These are phyloP conservation scores for Odontothrips loti DNA, from an alignment of 2,888 invertebrate genomes.

Conservation along the genomic window DNA sequence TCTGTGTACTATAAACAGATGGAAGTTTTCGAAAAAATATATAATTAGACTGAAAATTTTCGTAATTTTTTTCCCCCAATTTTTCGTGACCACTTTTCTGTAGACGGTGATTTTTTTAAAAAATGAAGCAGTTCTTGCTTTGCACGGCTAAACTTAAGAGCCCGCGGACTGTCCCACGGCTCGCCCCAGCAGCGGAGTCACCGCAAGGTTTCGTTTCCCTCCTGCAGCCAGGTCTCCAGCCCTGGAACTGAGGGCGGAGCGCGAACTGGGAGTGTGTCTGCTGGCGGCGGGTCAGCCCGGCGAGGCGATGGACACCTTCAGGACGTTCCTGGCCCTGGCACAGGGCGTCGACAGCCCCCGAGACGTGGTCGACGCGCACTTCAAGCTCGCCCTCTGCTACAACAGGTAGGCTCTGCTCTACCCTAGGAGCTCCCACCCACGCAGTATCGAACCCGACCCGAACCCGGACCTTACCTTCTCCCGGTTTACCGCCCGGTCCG, in stretches of 20 bases:
- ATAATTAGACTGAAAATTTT: too few relatives aligned
- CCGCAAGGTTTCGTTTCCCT: background rate
- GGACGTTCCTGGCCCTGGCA: background rate
- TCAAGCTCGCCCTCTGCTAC: background rate
- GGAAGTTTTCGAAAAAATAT: too few relatives aligned
- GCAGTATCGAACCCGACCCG: background rate
- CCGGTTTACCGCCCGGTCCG: background rate
- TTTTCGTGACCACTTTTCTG: too few relatives aligned
- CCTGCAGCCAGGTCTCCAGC: background rate
- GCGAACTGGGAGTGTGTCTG: background rate
- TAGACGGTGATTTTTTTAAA: too few relatives aligned
- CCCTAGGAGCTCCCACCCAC: background rate
- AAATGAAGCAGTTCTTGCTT: too few relatives aligned
- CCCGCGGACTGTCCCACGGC: too few relatives aligned
- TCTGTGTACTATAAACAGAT: too few relatives aligned
- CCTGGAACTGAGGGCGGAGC: background rate
- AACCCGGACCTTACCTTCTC: background rate
- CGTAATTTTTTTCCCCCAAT: too few relatives aligned
- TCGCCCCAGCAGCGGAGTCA: too few relatives aligned
- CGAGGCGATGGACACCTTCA: constrained; percentile 13
- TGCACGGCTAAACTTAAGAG: too few relatives aligned
- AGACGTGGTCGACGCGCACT: background rate
- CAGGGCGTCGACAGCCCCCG: background rate
- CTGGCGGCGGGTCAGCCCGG: background rate
- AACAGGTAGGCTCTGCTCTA: background rate